Evolutionary conservation across 1,140 invertebrate species (phyloP).

Genomic region (Oreohelix idahoensis): DNA sequence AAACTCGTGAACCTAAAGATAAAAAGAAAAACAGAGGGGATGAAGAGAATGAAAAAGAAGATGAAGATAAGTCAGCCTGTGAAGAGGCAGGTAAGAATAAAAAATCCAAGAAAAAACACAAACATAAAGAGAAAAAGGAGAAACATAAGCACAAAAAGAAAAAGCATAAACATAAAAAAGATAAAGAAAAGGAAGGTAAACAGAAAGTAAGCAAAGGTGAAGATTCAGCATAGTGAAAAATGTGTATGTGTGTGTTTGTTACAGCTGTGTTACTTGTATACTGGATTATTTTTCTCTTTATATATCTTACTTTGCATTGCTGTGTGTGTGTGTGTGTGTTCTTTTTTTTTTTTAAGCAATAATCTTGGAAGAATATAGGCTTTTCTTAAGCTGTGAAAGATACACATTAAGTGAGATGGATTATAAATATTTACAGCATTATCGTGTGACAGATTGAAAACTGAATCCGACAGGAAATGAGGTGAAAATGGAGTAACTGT

Average conservation of each 20-base stretch:
- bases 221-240: background rate
- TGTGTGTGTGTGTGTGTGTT: no score
- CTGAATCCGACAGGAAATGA: no score
- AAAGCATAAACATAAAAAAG: constrained; percentile 37
- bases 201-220: constrained; percentile 2
- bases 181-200: constrained; percentile 32
- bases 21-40: constrained; percentile 14
- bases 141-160: constrained; percentile 40
- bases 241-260: background rate
- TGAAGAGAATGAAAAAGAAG: constrained; percentile 1
- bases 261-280: no score
- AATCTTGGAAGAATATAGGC: background rate
- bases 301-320: background rate
- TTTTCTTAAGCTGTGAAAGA: background rate
- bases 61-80: background rate
- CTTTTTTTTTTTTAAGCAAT: background rate
- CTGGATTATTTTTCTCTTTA: no score
- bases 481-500: no score
- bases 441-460: no score
- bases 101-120: constrained; percentile 20
- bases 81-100: constrained; percentile 20
- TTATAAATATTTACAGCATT: no score
- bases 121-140: constrained; percentile 33
- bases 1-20: background rate
- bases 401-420: no score